These are phyloP conservation scores for Pandemis cinnamomeana DNA, from an alignment of 2,888 invertebrate species.

Conservation along the genomic window DNA sequence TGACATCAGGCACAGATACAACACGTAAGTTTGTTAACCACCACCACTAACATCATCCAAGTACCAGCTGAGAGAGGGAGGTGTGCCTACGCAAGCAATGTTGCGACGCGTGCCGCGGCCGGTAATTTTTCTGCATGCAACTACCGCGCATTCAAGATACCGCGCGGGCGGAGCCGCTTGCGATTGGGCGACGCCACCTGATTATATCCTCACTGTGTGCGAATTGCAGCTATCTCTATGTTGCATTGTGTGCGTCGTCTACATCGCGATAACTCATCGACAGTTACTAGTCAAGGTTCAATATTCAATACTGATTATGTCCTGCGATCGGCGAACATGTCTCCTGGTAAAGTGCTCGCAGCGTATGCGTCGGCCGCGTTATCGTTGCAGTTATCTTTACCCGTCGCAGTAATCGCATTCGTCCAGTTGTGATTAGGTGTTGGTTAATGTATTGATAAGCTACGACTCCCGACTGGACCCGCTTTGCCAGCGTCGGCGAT, in stretches of 20 bases:
- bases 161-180: constrained; percentile 44
- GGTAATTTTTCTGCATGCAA: constrained; percentile 50
- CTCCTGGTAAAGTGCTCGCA: constrained; percentile 39
- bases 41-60: constrained; percentile 24
- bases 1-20: constrained; percentile 2
- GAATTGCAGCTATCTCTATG: constrained; percentile 32
- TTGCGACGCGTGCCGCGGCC: constrained; percentile 48
- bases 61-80: background rate
- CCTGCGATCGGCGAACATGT: constrained; percentile 39
- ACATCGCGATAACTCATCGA: constrained; percentile 47
- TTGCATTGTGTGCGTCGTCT: constrained; percentile 32
- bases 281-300: constrained; percentile 40
- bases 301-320: constrained; percentile 38
- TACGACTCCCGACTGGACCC: constrained; percentile 4
- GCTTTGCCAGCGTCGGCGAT: constrained; percentile 1
- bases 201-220: constrained; percentile 42
- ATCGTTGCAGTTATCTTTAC: constrained; percentile 33
- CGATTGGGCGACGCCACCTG: constrained; percentile 47
- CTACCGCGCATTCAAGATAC: constrained; percentile 28
- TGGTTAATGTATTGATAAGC: constrained; percentile 29
- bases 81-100: constrained; percentile 45
- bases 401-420: constrained; percentile 28
- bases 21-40: constrained; percentile 4
- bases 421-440: constrained; percentile 33
- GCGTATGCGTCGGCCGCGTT: constrained; percentile 34